A percentile compares a stretch with the other conserved stretches of the same genome.
Conservation (phyloP, 2,113 vertebrate species). For the Datnioides undecimradiatus region DNA sequence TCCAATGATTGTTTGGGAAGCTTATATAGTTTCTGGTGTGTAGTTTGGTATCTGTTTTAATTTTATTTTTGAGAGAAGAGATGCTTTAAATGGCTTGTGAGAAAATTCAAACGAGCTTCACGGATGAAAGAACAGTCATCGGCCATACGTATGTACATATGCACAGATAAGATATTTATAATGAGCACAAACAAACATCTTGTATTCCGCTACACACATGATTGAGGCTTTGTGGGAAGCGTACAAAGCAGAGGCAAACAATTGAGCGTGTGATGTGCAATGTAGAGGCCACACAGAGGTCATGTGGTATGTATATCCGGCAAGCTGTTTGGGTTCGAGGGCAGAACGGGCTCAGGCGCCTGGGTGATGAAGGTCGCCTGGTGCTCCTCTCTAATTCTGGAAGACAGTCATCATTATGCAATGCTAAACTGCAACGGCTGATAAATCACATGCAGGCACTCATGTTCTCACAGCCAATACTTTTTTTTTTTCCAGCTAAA, state of each 20-base stretch:
- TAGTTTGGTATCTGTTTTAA: not conserved
- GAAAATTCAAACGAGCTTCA: conserved; percentile 17
- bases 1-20: not conserved
- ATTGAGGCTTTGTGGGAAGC: conserved; percentile 33
- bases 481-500: conserved; percentile 69
- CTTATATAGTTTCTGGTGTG: not conserved
- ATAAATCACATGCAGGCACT: conserved; percentile 71
- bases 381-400: conserved; percentile 75
- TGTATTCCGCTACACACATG: conserved; percentile 20
- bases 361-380: conserved; percentile 84
- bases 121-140: not conserved
- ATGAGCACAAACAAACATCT: conserved; percentile 38
- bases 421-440: conserved; percentile 46
- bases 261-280: conserved; percentile 35
- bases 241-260: conserved; percentile 35
- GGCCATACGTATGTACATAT: not conserved
- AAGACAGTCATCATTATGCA: conserved; percentile 72
- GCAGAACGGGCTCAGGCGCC: conserved; percentile 68
- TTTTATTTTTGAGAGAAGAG: not conserved
- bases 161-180: conserved; percentile 38
- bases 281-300: conserved; percentile 49
- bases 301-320: conserved; percentile 67
- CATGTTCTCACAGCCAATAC: conserved; percentile 61
- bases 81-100: not conserved
- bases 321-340: conserved; percentile 64